Percentiles rank a stretch among this genome's conserved stretches.
phyloP scores from a whole-genome alignment of 2,113 vertebrate species.

The Aegithalos caudatus region DNA sequence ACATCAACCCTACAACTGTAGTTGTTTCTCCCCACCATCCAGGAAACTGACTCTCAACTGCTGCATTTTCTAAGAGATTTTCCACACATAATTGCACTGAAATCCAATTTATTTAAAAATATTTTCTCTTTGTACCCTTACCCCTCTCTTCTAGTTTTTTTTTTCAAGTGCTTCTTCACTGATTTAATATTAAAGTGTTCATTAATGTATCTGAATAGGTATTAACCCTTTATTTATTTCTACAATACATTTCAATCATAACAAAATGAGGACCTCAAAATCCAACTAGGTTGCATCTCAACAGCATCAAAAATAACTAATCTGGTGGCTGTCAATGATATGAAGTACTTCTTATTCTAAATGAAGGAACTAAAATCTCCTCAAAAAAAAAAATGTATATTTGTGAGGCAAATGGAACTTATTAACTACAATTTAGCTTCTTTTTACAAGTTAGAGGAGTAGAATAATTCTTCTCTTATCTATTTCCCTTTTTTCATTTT shows the following conservation, averaged over 20 bases:
- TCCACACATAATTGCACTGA: neutral
- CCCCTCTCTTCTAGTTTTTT: rapidly evolving
- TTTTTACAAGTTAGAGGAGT: neutral
- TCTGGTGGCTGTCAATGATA: neutral
- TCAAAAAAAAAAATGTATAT: neutral
- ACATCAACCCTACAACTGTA: rapidly evolving
- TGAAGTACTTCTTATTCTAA: neutral
- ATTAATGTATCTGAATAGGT: neutral
- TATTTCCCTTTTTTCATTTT: neutral
- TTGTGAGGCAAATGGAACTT: neutral
- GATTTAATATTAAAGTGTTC: neutral
- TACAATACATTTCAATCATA: neutral
- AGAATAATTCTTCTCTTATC: neutral
- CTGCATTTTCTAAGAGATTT: neutral
- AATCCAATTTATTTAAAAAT: neutral
- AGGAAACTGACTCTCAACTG: neutral
- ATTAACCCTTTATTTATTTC: neutral
- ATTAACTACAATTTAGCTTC: neutral
- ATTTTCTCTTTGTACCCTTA: neutral
- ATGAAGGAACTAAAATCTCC: neutral
- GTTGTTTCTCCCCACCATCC: neutral
- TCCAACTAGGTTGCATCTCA: neutral
- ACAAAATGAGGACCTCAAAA: neutral
- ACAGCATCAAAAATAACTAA: neutral
- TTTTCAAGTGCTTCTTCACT: neutral